Conservation (phyloP, 1,140 invertebrate genomes). For the Melitaea cinxia region DNA sequence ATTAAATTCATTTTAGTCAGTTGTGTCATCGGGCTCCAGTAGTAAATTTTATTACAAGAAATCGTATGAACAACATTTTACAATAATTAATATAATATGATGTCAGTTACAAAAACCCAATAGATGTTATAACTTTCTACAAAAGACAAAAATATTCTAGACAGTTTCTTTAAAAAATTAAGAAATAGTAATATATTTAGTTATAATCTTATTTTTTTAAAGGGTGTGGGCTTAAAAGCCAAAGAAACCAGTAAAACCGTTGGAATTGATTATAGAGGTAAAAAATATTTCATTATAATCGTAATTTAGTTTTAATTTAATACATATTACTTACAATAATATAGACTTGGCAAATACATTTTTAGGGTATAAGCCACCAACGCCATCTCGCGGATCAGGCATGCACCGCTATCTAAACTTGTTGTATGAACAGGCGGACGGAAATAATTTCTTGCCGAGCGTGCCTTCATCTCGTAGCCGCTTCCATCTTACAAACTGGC, state of each 20-base stretch:
- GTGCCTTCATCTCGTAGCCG: slow-evolving; percentile 57
- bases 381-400: slow-evolving; percentile 68
- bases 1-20: too few relatives aligned
- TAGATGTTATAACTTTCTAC: too few relatives aligned
- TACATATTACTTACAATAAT: too few relatives aligned
- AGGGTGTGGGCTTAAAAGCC: slow-evolving; percentile 64
- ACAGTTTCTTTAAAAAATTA: too few relatives aligned
- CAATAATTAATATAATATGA: too few relatives aligned
- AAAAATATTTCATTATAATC: slow-evolving; percentile 1
- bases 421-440: slow-evolving; percentile 67
- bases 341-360: too few relatives aligned
- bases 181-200: too few relatives aligned
- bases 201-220: slow-evolving; percentile 10
- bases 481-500: slow-evolving; percentile 65
- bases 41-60: too few relatives aligned
- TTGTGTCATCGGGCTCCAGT: too few relatives aligned
- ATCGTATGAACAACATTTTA: too few relatives aligned
- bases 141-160: not conserved
- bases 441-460: slow-evolving; percentile 66
- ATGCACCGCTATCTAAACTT: slow-evolving; percentile 63
- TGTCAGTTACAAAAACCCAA: too few relatives aligned
- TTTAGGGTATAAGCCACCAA: slow-evolving; percentile 68
- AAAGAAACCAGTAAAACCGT: slow-evolving; percentile 61
- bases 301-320: too few relatives aligned
- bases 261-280: slow-evolving; percentile 70